Percentiles rank a stretch among this genome's conserved stretches.
These are phyloP conservation scores for Drosophila mauritiana DNA, from an alignment of 1,140 invertebrate genomes.

Conservation along the genomic window DNA sequence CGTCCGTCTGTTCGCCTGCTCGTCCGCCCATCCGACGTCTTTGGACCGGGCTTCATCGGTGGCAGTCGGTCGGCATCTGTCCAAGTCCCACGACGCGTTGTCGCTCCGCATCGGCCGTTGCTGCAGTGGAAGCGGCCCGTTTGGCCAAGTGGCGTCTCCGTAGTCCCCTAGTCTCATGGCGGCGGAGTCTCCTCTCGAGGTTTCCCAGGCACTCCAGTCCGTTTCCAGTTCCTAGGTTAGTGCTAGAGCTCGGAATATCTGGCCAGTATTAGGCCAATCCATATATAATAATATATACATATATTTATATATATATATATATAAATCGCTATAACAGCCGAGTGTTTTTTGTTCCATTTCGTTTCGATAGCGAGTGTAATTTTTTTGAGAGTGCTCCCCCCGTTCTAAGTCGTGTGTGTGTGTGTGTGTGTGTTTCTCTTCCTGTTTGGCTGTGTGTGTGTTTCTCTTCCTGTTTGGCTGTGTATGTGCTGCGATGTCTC, in stretches of 20 bases:
- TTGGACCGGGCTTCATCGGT: conserved; percentile 25
- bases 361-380: conserved; percentile 3
- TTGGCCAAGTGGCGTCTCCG: conserved; percentile 43
- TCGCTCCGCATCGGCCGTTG: conserved; percentile 45
- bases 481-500: conserved; percentile 10
- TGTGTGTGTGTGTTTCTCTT: background rate
- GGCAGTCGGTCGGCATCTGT: conserved; percentile 71
- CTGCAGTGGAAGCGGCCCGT: conserved; percentile 30
- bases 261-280: background rate
- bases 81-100: conserved; percentile 71
- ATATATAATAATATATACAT: background rate
- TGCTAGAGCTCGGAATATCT: background rate
- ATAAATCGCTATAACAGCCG: background rate
- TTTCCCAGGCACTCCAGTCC: background rate
- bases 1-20: background rate
- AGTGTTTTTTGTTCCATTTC: conserved; percentile 1
- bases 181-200: background rate
- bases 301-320: background rate
- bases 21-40: conserved; percentile 1
- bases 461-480: background rate
- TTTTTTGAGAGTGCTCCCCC: conserved; percentile 4
- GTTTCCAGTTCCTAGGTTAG: conserved; percentile 27
- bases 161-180: conserved; percentile 18
- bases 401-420: background rate
- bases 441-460: conserved; percentile 6